These are phyloP conservation scores for Tor tambroides DNA, from an alignment of 2,113 vertebrate species.

Conservation along the genomic window DNA sequence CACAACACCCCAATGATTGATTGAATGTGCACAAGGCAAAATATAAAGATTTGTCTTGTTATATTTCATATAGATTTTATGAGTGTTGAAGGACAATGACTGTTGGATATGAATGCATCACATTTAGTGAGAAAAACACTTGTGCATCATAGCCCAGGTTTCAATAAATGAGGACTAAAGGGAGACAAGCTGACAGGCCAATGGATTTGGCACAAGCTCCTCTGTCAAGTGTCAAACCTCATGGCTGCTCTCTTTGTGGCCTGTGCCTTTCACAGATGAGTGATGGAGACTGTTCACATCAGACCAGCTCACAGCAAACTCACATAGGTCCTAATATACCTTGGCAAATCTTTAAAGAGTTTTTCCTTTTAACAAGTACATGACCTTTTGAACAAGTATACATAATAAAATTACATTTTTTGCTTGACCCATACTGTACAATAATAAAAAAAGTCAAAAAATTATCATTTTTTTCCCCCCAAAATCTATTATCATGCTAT, in stretches of 20 bases:
- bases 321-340: neutral
- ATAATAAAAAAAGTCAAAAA: no score
- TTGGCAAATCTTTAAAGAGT: neutral
- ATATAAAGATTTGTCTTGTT: neutral
- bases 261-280: slow-evolving; percentile 20
- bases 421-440: neutral
- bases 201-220: slow-evolving; percentile 18
- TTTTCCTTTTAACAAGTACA: neutral
- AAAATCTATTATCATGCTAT: neutral
- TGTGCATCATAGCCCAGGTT: neutral
- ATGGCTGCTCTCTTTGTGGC: slow-evolving; percentile 11
- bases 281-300: slow-evolving; percentile 4
- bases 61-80: neutral
- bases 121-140: neutral
- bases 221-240: slow-evolving; percentile 10
- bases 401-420: neutral
- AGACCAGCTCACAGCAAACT: neutral
- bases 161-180: slow-evolving; percentile 35
- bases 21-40: neutral
- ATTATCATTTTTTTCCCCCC: no score
- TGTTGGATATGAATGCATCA: neutral
- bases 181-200: slow-evolving; percentile 2
- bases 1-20: neutral
- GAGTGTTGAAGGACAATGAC: neutral
- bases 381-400: no score